Evolutionary conservation across 2,113 vertebrate genomes (phyloP).

Genomic region (Myocastor coypus): DNA sequence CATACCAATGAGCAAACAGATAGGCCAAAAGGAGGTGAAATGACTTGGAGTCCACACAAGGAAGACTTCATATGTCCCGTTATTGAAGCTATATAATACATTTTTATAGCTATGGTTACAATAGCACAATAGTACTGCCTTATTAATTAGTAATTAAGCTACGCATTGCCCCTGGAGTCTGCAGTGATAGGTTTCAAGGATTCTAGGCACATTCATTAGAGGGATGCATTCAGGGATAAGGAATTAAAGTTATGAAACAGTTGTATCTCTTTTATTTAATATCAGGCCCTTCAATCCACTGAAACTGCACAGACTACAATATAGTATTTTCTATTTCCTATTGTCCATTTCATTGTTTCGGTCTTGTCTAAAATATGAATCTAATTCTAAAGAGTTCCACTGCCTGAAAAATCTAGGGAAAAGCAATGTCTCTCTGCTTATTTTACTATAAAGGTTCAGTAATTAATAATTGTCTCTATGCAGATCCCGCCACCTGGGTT

Average conservation of each 20-base stretch:
- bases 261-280: neutral
- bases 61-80: neutral
- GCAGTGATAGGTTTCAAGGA: neutral
- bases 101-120: neutral
- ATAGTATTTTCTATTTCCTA: neutral
- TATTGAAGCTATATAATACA: neutral
- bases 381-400: neutral
- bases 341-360: slow-evolving; percentile 2
- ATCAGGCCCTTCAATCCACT: neutral
- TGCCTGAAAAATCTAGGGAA: neutral
- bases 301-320: neutral
- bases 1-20: neutral
- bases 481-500: slow-evolving; percentile 4
- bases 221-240: neutral
- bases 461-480: neutral
- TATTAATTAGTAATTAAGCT: neutral
- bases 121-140: neutral
- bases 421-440: neutral
- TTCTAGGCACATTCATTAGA: neutral
- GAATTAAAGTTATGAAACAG: neutral
- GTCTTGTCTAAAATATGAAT: neutral
- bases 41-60: neutral
- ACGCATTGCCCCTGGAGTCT: neutral
- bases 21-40: neutral
- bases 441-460: neutral